These are phyloP conservation scores for Leucophora obtusa DNA, from an alignment of 2,888 invertebrate genomes.

Conservation along the genomic window DNA sequence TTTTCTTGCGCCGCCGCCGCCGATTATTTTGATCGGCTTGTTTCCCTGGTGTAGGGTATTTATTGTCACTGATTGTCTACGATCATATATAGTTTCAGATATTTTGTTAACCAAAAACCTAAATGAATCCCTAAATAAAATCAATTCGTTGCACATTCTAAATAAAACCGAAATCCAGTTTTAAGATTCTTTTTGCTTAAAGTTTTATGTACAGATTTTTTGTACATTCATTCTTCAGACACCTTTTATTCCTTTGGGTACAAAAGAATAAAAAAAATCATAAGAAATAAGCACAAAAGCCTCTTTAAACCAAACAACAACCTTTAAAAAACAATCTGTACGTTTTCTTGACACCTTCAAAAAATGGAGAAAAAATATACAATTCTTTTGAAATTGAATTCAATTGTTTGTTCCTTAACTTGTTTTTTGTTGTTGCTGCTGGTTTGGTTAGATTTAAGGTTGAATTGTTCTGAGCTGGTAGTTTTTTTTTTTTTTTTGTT, in stretches of 20 bases:
- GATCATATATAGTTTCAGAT: not conserved
- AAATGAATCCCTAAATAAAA: slow-evolving; percentile 48
- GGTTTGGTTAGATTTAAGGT: slow-evolving; percentile 47
- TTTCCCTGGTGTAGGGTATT: too few relatives aligned
- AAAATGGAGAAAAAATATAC: slow-evolving; percentile 17
- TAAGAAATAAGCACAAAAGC: slow-evolving; percentile 51
- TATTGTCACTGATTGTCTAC: not conserved
- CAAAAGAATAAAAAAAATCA: slow-evolving; percentile 26
- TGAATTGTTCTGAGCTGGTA: slow-evolving; percentile 43
- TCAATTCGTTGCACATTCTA: slow-evolving; percentile 55
- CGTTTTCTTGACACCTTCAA: slow-evolving; percentile 62
- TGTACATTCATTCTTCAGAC: slow-evolving; percentile 27
- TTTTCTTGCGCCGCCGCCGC: too few relatives aligned
- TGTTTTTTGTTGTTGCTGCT: slow-evolving; percentile 5
- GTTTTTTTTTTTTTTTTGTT: not conserved
- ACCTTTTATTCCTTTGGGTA: slow-evolving; percentile 48
- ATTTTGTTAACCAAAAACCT: slow-evolving; percentile 3
- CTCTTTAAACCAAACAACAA: slow-evolving; percentile 40
- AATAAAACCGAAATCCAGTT: slow-evolving; percentile 53
- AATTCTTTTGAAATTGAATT: slow-evolving; percentile 60
- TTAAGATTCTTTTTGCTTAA: slow-evolving; percentile 51
- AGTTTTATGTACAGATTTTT: slow-evolving; percentile 2
- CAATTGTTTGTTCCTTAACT: slow-evolving; percentile 54
- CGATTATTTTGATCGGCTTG: too few relatives aligned
- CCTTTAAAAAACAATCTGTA: slow-evolving; percentile 46